Conservation (phyloP, 2,113 vertebrate genomes). For the Cyanistes caeruleus region DNA sequence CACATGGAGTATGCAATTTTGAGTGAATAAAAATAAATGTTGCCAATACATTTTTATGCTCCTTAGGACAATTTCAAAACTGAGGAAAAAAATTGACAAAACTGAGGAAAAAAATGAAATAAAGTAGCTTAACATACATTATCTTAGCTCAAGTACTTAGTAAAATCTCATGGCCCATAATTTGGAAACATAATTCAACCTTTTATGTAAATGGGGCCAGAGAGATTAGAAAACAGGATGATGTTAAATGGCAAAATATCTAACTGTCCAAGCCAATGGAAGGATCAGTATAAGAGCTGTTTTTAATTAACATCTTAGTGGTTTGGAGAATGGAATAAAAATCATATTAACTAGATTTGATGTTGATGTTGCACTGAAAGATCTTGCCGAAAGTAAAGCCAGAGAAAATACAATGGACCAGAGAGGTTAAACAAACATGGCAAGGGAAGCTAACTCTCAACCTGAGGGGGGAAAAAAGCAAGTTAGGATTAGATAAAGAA, state of each 20-base stretch:
- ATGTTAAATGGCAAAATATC: not conserved
- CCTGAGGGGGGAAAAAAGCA: not conserved
- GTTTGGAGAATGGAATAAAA: constrained; percentile 26
- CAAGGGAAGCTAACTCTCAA: not conserved
- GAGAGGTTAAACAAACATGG: constrained; percentile 18
- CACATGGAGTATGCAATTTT: not conserved
- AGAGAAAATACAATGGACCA: constrained; percentile 1
- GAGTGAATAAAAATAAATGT: not conserved
- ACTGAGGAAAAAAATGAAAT: not conserved
- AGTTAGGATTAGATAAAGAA: not conserved
- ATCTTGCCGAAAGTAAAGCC: constrained; percentile 24
- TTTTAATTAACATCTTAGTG: constrained; percentile 55
- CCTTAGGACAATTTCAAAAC: not conserved
- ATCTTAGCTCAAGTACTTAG: not conserved
- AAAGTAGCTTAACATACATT: not conserved
- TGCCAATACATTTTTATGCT: not conserved
- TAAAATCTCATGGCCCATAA: not conserved
- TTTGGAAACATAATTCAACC: not conserved
- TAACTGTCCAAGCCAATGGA: not conserved
- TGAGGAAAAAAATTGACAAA: not conserved
- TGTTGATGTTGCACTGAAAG: constrained; percentile 12
- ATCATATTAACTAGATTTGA: constrained; percentile 21
- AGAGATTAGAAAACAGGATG: constrained; percentile 15
- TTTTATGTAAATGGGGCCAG: not conserved
- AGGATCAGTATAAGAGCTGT: not conserved